Percentiles rank a stretch among this genome's conserved stretches.
Conservation (phyloP, 2,888 invertebrate genomes). For the Xestobium rufovillosum region DNA sequence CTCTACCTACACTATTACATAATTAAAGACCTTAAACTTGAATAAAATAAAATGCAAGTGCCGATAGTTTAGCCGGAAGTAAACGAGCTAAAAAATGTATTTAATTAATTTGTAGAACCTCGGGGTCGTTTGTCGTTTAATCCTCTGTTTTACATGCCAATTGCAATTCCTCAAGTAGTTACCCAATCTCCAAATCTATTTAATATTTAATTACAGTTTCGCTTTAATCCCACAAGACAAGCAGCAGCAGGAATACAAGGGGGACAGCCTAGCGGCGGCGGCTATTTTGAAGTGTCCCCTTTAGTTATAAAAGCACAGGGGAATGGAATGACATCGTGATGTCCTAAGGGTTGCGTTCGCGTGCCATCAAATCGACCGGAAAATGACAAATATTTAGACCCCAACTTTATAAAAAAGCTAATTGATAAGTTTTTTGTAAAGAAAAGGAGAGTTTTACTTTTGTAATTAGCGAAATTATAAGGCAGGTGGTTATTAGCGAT, state of each 20-base stretch:
- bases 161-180: slow-evolving; percentile 36
- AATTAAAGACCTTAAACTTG: too few relatives aligned
- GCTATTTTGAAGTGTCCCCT: slow-evolving; percentile 39
- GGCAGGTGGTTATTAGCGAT: too few relatives aligned
- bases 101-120: too few relatives aligned
- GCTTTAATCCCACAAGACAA: slow-evolving; percentile 36
- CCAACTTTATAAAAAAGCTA: too few relatives aligned
- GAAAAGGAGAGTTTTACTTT: too few relatives aligned
- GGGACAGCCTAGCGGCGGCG: slow-evolving; percentile 26
- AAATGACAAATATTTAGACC: slow-evolving; percentile 2
- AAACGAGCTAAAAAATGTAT: too few relatives aligned
- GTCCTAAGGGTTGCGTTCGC: not conserved
- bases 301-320: not conserved
- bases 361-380: slow-evolving; percentile 3
- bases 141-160: slow-evolving; percentile 2
- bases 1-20: too few relatives aligned
- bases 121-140: too few relatives aligned
- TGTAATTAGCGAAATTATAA: too few relatives aligned
- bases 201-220: slow-evolving; percentile 39
- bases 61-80: too few relatives aligned
- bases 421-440: too few relatives aligned
- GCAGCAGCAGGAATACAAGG: slow-evolving; percentile 21
- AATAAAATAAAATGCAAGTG: too few relatives aligned
- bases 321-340: not conserved
- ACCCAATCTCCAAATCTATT: slow-evolving; percentile 36